These are phyloP conservation scores for Darevskia mixta DNA, from an alignment of 2,797 vertebrate species.

Conservation along the genomic window DNA sequence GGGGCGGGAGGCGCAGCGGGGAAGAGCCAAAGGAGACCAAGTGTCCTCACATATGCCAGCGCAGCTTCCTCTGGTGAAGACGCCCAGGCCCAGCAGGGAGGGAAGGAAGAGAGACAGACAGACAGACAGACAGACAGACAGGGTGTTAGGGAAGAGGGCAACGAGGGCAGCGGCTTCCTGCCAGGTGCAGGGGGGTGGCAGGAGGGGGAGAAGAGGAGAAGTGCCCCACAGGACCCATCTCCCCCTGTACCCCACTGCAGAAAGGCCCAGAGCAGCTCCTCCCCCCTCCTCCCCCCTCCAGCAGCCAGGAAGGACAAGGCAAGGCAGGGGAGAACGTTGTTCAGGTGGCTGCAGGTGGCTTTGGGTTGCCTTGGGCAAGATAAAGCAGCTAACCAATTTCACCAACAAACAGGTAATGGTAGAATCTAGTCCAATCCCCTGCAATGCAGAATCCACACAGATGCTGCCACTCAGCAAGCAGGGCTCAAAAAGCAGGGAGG, in stretches of 20 bases:
- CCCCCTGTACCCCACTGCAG: no score
- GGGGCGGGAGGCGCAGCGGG: not conserved
- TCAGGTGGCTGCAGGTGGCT: no score
- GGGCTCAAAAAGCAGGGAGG: no score
- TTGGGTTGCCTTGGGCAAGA: no score
- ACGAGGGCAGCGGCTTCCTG: not conserved
- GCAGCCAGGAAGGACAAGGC: not conserved
- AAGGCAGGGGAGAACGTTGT: no score
- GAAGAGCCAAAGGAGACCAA: conserved; percentile 37
- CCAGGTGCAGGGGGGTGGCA: not conserved
- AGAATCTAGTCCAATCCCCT: no score
- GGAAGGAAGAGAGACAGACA: conserved; percentile 63
- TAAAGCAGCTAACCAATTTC: no score
- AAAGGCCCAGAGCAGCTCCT: not conserved
- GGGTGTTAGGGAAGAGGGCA: not conserved
- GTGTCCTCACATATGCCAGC: conserved; percentile 88
- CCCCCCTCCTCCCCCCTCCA: not conserved
- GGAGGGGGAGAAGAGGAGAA: not conserved
- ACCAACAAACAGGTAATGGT: no score
- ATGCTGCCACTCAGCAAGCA: no score
- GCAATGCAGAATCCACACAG: no score
- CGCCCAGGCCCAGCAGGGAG: conserved; percentile 67
- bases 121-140: not conserved
- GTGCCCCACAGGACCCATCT: not conserved
- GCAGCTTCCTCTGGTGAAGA: conserved; percentile 85